Evolutionary conservation across 2,797 vertebrate genomes (phyloP).

Genomic region (Miichthys miiuy): DNA sequence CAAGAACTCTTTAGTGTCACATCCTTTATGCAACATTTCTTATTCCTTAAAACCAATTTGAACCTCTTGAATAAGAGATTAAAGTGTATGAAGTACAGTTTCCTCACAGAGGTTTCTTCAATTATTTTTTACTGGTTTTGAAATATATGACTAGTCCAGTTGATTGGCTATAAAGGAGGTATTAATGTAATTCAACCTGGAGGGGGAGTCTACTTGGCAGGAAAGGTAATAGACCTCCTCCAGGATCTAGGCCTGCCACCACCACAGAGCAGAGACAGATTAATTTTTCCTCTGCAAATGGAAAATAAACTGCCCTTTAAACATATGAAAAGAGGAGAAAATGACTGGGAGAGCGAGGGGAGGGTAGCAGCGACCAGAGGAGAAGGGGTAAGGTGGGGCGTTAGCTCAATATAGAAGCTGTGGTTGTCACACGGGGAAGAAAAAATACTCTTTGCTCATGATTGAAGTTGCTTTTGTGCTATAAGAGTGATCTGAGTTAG

Average conservation of each 20-base stretch:
- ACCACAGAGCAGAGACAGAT: conserved; percentile 69
- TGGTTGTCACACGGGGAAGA: conserved; percentile 65
- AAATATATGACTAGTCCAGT: conserved; percentile 72
- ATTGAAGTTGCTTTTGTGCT: conserved; percentile 79
- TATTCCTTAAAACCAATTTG: conserved; percentile 67
- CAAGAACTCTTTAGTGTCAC: conserved; percentile 45
- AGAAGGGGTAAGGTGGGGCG: conserved; percentile 61
- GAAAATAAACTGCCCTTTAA: conserved; percentile 83
- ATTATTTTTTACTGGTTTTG: conserved; percentile 76
- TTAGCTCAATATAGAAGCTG: conserved; percentile 76
- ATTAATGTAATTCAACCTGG: conserved; percentile 81
- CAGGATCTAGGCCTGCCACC: conserved; percentile 68
- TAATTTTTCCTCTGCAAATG: conserved; percentile 74
- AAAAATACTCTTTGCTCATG: conserved; percentile 77
- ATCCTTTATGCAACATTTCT: conserved; percentile 60
- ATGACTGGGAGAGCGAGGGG: conserved; percentile 62
- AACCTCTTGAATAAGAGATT: conserved; percentile 75
- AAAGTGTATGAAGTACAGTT: conserved; percentile 72
- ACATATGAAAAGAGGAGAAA: conserved; percentile 74
- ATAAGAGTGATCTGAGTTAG: conserved; percentile 73
- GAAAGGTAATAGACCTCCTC: conserved; percentile 81
- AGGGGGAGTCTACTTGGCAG: conserved; percentile 80
- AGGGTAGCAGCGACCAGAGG: conserved; percentile 45
- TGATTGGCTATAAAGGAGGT: conserved; percentile 81
- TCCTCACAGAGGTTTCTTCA: conserved; percentile 68